Evolutionary conservation across 2,888 invertebrate genomes (phyloP), one percentile per base, ranked within the genome.

Genomic region (Melolontha melolontha): DNA sequence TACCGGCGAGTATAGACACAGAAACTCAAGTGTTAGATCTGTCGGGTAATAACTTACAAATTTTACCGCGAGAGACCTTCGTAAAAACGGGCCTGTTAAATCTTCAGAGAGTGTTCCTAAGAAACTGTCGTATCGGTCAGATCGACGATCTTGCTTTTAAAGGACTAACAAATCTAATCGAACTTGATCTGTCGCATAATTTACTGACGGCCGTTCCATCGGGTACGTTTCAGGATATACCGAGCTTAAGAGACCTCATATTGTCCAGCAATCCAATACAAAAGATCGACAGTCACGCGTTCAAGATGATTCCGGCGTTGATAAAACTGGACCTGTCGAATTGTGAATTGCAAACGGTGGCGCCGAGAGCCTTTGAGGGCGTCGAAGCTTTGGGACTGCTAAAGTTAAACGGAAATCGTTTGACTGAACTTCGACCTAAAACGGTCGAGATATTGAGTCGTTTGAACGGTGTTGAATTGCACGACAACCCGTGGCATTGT

Each of bases 21-120:
- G 94, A 92, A 76, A 96, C 96, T 40, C 96, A 96, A 86, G 95
- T 96, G 77, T 86, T 96, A 80, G 95, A 96, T 84, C 88, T 95
- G 81, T 94, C 94, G 73, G 92, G 92, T 73, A 96, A 96, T 84
- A 92, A 93, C 82, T 87, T 96, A 77, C 92, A 93, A 82, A 91
- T 92, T 74, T 87, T 96, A 69, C 91, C 94, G 52, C 89, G 90
- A 74, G 93, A 94, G 81, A 92, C 92, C 72, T 96, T 96, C 82
- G 87, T 90, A 70, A 88, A 91, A 74, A 91, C 92, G 34, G 93
- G 92, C 70, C 87, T 96, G 69, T 87, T 94, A 72, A 95, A 96
- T 84, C 86, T 96, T 73, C 96, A 96, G 84, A 90, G 93, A 79
- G 89, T 96, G 67, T 95, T 92, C 84, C 85, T 96, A 79, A 89